Conservation (phyloP, 2,888 invertebrate species). For the Andrena bucephala region DNA sequence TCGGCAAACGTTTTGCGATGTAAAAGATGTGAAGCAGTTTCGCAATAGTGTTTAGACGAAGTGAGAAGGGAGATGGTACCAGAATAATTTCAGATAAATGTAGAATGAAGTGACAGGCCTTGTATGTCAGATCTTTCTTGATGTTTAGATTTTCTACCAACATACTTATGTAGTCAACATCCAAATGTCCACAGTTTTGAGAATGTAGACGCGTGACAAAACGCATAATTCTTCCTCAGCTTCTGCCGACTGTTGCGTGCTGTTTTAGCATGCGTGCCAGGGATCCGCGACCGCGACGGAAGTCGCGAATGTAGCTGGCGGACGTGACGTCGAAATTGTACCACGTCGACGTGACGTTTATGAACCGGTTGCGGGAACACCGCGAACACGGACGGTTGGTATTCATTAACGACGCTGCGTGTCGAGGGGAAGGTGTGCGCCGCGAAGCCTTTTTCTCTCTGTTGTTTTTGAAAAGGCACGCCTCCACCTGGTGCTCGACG, state of each 20-base stretch:
- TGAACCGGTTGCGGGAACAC: constrained; percentile 42
- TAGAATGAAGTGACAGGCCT: too few species aligned
- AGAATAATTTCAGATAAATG: too few species aligned
- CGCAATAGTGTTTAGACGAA: too few species aligned
- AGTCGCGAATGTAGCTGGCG: constrained; percentile 15
- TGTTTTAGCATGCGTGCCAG: constrained; percentile 18
- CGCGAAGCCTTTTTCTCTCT: constrained; percentile 19
- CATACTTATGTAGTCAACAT: neutral
- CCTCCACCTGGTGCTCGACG: constrained; percentile 2
- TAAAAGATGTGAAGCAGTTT: too few species aligned
- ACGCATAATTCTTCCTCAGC: neutral
- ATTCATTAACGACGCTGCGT: constrained; percentile 45
- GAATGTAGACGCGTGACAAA: neutral
- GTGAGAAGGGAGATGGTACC: too few species aligned
- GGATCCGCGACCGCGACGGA: constrained; percentile 12
- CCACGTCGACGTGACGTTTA: constrained; percentile 54
- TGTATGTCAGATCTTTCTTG: too few species aligned
- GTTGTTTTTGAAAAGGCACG: constrained; percentile 11
- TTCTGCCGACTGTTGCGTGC: neutral
- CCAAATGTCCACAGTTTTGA: neutral
- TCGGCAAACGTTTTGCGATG: too few species aligned
- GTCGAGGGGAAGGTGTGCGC: constrained; percentile 23
- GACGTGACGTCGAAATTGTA: constrained; percentile 40
- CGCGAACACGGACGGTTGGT: constrained; percentile 32
- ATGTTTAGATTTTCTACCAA: too few species aligned